Evolutionary conservation across 2,797 vertebrate species (phyloP).

Genomic region (Galagoides demidoff): DNA sequence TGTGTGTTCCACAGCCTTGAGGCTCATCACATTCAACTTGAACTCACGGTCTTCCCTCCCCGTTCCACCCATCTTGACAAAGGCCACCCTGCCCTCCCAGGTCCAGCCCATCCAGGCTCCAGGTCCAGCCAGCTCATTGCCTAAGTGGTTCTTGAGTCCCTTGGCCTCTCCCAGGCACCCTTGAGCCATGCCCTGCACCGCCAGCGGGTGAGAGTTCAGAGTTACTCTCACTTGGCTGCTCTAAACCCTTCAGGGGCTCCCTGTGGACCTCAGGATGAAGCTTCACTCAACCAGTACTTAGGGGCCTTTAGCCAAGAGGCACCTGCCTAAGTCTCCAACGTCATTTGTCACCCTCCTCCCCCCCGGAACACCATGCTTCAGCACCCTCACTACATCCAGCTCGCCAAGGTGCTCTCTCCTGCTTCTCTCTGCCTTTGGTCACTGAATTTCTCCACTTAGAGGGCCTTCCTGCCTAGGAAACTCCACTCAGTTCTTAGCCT

Average conservation of each 20-base stretch:
- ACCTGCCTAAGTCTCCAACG: neutral
- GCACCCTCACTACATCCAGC: no score
- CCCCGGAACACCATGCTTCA: neutral
- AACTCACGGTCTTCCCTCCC: neutral
- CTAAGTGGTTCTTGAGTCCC: neutral
- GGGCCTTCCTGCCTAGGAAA: neutral
- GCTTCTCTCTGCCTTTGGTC: neutral
- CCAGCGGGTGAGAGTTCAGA: neutral
- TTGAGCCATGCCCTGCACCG: neutral
- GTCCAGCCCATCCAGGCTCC: neutral
- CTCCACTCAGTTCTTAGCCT: neutral
- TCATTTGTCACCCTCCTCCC: neutral
- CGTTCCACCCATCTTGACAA: neutral
- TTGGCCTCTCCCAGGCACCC: neutral
- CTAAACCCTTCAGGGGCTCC: neutral
- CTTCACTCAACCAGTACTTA: neutral
- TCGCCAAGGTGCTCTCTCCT: neutral
- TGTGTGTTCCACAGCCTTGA: neutral
- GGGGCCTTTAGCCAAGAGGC: neutral
- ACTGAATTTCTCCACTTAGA: neutral
- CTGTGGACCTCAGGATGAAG: neutral
- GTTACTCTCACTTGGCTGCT: no score
- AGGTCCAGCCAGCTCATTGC: neutral
- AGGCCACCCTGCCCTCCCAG: neutral
- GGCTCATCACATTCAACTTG: neutral